A percentile compares a stretch with the other conserved stretches of the same genome.
Evolutionary conservation across 2,113 vertebrate genomes (phyloP).

Genomic region (Pachypanchax playfairii): DNA sequence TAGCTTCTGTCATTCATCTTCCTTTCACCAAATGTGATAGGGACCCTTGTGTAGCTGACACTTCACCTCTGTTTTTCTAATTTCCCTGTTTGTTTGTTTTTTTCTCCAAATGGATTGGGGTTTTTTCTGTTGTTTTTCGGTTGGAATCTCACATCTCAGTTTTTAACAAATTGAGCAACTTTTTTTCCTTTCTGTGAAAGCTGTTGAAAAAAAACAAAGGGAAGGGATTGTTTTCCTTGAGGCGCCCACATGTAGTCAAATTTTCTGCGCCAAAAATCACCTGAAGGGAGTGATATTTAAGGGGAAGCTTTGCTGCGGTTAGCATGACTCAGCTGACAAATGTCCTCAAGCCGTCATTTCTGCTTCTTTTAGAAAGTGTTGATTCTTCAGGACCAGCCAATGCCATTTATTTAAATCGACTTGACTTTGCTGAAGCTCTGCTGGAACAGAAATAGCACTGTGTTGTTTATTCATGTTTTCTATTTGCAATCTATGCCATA

Average conservation of each 20-base stretch:
- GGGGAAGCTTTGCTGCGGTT: slow-evolving; percentile 47
- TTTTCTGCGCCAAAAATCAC: slow-evolving; percentile 15
- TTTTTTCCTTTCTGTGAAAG: neutral
- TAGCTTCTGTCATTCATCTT: slow-evolving; percentile 73
- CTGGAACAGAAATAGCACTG: slow-evolving; percentile 5
- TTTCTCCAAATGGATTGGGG: too few relatives aligned
- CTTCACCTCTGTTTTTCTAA: slow-evolving; percentile 14
- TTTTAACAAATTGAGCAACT: neutral
- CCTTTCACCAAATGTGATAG: slow-evolving; percentile 42
- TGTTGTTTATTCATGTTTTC: slow-evolving; percentile 1
- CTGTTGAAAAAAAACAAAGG: neutral
- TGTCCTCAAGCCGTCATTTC: slow-evolving; percentile 53
- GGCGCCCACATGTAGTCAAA: slow-evolving; percentile 2
- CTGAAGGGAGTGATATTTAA: slow-evolving; percentile 32
- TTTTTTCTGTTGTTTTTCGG: too few relatives aligned
- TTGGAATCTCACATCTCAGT: too few relatives aligned
- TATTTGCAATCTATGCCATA: neutral
- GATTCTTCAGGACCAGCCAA: slow-evolving; percentile 32
- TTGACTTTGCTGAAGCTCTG: slow-evolving; percentile 19
- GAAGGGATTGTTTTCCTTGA: neutral
- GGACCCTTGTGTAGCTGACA: slow-evolving; percentile 28
- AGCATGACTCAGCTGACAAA: slow-evolving; percentile 58
- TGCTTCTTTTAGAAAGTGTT: slow-evolving; percentile 31
- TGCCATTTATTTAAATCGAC: slow-evolving; percentile 25
- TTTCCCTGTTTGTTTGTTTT: neutral